These are phyloP conservation scores for Drosophila pandora DNA, from an alignment of 1,140 invertebrate species.

Conservation along the genomic window DNA sequence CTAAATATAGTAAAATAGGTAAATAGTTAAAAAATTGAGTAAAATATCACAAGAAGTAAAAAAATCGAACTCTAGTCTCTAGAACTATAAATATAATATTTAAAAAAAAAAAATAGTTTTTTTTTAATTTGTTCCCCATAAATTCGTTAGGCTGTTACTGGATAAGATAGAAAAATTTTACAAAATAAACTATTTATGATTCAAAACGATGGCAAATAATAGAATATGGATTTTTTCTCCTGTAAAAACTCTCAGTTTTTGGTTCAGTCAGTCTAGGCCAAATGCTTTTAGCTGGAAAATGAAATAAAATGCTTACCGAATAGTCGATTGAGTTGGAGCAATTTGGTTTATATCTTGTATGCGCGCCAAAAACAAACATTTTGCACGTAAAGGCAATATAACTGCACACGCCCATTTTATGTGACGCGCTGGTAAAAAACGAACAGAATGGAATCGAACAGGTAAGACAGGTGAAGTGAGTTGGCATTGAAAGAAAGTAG, in stretches of 20 bases:
- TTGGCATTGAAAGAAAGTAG: slow-evolving; percentile 59
- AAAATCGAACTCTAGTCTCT: too few species aligned
- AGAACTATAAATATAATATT: not conserved
- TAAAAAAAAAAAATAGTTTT: too few species aligned
- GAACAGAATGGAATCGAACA: not conserved
- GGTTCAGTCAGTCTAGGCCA: not conserved
- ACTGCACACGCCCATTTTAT: slow-evolving; percentile 56
- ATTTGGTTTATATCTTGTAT: slow-evolving; percentile 75
- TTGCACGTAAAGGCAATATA: slow-evolving; percentile 79
- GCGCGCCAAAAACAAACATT: slow-evolving; percentile 70
- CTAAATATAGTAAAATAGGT: too few species aligned
- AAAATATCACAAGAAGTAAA: too few species aligned
- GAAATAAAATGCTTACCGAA: slow-evolving; percentile 60
- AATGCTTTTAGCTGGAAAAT: slow-evolving; percentile 61
- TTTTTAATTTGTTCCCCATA: too few species aligned
- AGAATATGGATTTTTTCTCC: not conserved
- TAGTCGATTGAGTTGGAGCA: slow-evolving; percentile 57
- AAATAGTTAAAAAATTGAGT: too few species aligned
- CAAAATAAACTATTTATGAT: not conserved
- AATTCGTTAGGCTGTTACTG: too few species aligned
- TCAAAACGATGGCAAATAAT: not conserved
- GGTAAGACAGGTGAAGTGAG: slow-evolving; percentile 1
- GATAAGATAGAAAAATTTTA: too few species aligned
- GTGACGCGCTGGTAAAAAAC: slow-evolving; percentile 21
- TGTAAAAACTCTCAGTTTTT: slow-evolving; percentile 8